A percentile compares a stretch with the other conserved stretches of the same genome.
Conservation (phyloP, 1,140 invertebrate genomes). For the Calephelis nemesis region DNA sequence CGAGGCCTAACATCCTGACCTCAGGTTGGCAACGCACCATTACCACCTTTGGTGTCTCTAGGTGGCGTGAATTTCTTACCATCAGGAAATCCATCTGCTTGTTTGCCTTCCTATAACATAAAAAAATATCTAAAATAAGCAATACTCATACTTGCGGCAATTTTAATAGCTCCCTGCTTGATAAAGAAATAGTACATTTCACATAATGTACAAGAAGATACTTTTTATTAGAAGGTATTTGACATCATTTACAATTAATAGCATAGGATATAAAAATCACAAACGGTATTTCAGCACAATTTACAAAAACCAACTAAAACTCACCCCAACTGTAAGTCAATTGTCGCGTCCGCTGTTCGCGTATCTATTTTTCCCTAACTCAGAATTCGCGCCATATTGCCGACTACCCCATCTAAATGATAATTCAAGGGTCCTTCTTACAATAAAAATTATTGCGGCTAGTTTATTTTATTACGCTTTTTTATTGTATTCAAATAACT, state of each 20-base stretch:
- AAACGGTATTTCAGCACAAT: constrained; percentile 3
- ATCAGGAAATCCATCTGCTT: too few species aligned
- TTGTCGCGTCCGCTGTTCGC: constrained; percentile 37
- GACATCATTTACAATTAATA: not conserved
- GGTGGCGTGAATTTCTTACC: too few species aligned
- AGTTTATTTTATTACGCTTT: constrained; percentile 76
- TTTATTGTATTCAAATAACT: constrained; percentile 71
- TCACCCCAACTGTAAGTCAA: constrained; percentile 43
- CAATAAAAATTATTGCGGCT: constrained; percentile 77
- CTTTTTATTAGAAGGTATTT: too few species aligned
- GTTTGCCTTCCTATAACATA: too few species aligned
- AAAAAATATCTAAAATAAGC: too few species aligned
- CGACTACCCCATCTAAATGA: constrained; percentile 71
- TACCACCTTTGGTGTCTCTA: too few species aligned
- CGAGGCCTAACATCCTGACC: too few species aligned
- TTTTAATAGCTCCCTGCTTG: too few species aligned
- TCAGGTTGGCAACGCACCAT: too few species aligned
- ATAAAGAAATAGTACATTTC: too few species aligned
- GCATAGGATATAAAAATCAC: not conserved
- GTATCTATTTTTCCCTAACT: constrained; percentile 59
- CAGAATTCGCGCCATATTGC: constrained; percentile 70
- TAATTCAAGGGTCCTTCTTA: constrained; percentile 70
- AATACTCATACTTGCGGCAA: too few species aligned
- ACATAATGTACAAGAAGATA: too few species aligned
- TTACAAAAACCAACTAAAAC: constrained; percentile 21